Evolutionary conservation across 1,140 invertebrate species (phyloP).

Genomic region (Ips typographus): DNA sequence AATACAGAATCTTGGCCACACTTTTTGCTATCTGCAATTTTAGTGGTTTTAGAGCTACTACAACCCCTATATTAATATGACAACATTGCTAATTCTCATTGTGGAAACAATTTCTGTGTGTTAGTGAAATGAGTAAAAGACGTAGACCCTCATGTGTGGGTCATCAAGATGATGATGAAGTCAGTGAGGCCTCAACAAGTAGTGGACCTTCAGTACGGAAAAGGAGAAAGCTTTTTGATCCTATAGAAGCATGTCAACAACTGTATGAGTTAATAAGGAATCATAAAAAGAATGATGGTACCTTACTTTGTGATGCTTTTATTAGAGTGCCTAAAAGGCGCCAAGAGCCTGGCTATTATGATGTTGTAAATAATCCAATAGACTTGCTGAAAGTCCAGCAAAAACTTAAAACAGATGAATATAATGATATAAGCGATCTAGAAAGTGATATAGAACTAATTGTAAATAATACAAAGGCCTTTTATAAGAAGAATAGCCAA

Average conservation of each 20-base stretch:
- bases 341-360: slow-evolving; percentile 87
- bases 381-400: slow-evolving; percentile 93
- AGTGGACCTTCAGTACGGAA: slow-evolving; percentile 45
- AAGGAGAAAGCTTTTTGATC: slow-evolving; percentile 49
- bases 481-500: slow-evolving; percentile 84
- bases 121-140: slow-evolving; percentile 50
- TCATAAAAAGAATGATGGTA: slow-evolving; percentile 90
- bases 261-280: slow-evolving; percentile 89
- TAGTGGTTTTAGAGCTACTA: slow-evolving; percentile 5
- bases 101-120: not conserved
- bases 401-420: slow-evolving; percentile 94
- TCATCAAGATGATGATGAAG: slow-evolving; percentile 64
- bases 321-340: slow-evolving; percentile 90
- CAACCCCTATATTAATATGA: not conserved
- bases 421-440: slow-evolving; percentile 86
- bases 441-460: slow-evolving; percentile 84
- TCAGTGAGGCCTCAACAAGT: slow-evolving; percentile 49
- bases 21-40: not conserved
- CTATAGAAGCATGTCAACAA: slow-evolving; percentile 82
- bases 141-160: slow-evolving; percentile 63
- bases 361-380: slow-evolving; percentile 90
- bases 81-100: not conserved
- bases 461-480: slow-evolving; percentile 88
- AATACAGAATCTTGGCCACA: too few species aligned
- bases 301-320: slow-evolving; percentile 89